phyloP scores from a whole-genome alignment of 2,797 vertebrate species.

The Hozukius guyotensis region DNA sequence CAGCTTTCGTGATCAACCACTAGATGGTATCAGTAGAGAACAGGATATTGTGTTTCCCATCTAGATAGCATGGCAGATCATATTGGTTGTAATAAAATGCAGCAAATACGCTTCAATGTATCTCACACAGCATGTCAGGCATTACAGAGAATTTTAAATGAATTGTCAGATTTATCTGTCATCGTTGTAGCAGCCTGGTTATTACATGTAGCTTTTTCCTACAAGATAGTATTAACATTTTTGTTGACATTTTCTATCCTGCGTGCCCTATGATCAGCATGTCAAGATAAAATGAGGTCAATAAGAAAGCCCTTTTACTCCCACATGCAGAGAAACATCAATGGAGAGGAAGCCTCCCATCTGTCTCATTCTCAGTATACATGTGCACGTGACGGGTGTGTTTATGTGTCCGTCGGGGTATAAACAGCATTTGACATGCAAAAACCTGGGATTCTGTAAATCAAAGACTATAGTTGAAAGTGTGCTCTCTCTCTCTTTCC shows the following conservation, averaged over 20 bases:
- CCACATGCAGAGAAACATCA: slow-evolving; percentile 44
- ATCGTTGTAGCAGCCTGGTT: background rate
- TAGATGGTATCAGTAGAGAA: slow-evolving; percentile 69
- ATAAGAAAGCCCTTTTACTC: slow-evolving; percentile 19
- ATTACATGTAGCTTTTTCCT: background rate
- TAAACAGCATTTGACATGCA: slow-evolving; percentile 42
- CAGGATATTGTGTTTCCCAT: slow-evolving; percentile 71
- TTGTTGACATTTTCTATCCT: background rate
- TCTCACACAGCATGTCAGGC: background rate
- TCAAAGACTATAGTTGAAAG: slow-evolving; percentile 3
- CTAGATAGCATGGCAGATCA: slow-evolving; percentile 38
- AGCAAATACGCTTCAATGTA: background rate
- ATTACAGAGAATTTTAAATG: slow-evolving; percentile 2
- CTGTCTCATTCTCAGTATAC: slow-evolving; percentile 40
- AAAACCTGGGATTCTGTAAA: slow-evolving; percentile 40
- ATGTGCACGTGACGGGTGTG: slow-evolving; percentile 55
- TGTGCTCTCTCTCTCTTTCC: slow-evolving; percentile 33
- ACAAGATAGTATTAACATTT: background rate
- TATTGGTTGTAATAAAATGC: slow-evolving; percentile 27
- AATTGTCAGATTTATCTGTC: background rate
- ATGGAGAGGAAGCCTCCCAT: slow-evolving; percentile 48
- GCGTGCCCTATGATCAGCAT: background rate
- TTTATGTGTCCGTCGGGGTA: slow-evolving; percentile 15
- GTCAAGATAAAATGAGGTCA: background rate
- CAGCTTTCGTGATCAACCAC: slow-evolving; percentile 56